Evolutionary conservation across 2,113 vertebrate species (phyloP).

Genomic region (Hippocampus guttulatus): DNA sequence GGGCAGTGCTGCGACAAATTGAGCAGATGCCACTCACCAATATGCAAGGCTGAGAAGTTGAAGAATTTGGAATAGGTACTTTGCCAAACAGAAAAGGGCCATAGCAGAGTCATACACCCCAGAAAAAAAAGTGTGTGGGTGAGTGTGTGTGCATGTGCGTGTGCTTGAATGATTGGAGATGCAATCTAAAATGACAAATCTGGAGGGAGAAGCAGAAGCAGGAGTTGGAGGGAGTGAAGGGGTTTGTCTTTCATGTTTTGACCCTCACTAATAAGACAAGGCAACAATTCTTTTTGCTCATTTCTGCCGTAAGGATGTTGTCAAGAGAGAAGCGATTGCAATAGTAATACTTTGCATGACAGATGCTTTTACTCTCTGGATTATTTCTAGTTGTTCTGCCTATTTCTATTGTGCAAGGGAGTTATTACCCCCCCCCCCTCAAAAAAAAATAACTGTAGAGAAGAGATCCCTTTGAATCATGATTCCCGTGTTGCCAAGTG

Average conservation of each 20-base stretch:
- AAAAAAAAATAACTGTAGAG: too few species aligned
- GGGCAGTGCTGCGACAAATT: too few species aligned
- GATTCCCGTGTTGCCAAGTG: too few species aligned
- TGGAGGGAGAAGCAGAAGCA: slow-evolving; percentile 17
- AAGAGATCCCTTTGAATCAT: too few species aligned
- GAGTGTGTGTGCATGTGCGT: slow-evolving; percentile 4
- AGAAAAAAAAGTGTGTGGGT: slow-evolving; percentile 1
- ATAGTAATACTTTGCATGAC: background rate
- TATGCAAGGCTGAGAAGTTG: background rate
- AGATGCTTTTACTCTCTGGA: background rate
- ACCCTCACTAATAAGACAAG: slow-evolving; percentile 16
- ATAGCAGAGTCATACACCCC: too few species aligned
- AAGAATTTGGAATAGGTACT: background rate
- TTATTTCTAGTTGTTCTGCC: background rate
- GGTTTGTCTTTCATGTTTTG: slow-evolving; percentile 46
- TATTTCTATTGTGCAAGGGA: too few species aligned
- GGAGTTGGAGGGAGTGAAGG: slow-evolving; percentile 16
- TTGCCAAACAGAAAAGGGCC: too few species aligned
- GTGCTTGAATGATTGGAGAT: slow-evolving; percentile 50
- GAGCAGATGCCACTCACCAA: too few species aligned
- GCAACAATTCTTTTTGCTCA: background rate
- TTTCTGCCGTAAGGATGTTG: background rate
- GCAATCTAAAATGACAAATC: slow-evolving; percentile 65
- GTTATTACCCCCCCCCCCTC: too few species aligned
- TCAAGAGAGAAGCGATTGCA: background rate